phyloP scores from a whole-genome alignment of 2,888 invertebrate species.

The Theodoxus fluviatilis region DNA sequence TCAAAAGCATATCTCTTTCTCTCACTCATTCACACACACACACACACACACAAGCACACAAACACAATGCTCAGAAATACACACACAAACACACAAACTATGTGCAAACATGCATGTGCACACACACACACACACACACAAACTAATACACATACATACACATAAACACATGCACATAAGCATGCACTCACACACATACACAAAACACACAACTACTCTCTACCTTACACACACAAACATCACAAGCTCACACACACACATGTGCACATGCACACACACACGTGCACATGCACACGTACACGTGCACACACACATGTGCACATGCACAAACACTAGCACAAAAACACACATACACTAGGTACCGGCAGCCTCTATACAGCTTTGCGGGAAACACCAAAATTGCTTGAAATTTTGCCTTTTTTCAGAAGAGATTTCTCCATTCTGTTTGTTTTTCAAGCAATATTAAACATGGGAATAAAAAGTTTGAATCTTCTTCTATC shows the following conservation, averaged over 20 bases:
- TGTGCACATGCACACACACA: slow-evolving; percentile 12
- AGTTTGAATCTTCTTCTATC: too few relatives aligned
- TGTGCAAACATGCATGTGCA: background rate
- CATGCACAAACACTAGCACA: too few relatives aligned
- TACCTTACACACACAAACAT: background rate
- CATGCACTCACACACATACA: background rate
- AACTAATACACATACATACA: background rate
- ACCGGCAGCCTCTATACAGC: too few relatives aligned
- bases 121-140: background rate
- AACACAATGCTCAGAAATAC: background rate
- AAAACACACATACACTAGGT: too few relatives aligned
- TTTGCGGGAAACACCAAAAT: too few relatives aligned
- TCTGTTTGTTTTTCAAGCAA: too few relatives aligned
- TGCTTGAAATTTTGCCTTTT: too few relatives aligned
- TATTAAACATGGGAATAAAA: too few relatives aligned
- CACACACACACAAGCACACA: slow-evolving; percentile 14
- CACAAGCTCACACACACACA: too few relatives aligned
- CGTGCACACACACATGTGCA: background rate
- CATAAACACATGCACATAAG: background rate
- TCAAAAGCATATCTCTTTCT: background rate
- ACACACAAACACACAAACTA: slow-evolving; percentile 10
- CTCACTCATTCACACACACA: background rate
- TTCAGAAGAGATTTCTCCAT: too few relatives aligned
- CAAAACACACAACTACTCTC: too few relatives aligned
- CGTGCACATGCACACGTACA: background rate